Percentiles rank a stretch among this genome's conserved stretches.
Conservation (phyloP, 2,888 invertebrate genomes). For the Cetonia aurata region DNA sequence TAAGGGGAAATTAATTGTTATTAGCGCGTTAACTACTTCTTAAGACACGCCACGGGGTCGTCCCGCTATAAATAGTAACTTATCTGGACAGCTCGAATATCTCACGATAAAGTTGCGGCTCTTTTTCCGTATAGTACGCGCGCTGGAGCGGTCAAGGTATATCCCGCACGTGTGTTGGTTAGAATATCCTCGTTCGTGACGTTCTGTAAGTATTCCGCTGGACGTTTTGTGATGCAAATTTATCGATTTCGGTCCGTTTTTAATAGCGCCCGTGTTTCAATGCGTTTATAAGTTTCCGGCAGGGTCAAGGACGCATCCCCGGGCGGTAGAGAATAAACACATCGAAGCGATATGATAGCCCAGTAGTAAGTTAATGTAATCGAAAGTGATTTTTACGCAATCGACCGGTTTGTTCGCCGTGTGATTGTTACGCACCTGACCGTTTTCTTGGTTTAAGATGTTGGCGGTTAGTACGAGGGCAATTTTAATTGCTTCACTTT, state of each 20-base stretch:
- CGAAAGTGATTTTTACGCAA: conserved; percentile 31
- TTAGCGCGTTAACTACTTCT: neutral
- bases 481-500: too few species aligned
- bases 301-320: conserved; percentile 28
- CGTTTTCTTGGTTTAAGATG: too few species aligned
- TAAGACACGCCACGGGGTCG: conserved; percentile 10
- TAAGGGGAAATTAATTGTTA: conserved; percentile 26
- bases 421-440: neutral
- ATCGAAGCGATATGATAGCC: conserved; percentile 7
- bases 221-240: conserved; percentile 38
- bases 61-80: conserved; percentile 25
- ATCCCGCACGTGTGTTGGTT: neutral
- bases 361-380: conserved; percentile 5
- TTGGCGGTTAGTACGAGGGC: too few species aligned
- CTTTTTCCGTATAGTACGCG: conserved; percentile 25
- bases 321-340: conserved; percentile 28
- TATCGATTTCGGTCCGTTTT: conserved; percentile 31
- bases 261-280: conserved; percentile 12
- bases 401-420: conserved; percentile 10
- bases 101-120: conserved; percentile 6
- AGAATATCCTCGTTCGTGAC: conserved; percentile 17
- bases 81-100: conserved; percentile 25
- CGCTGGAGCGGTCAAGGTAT: conserved; percentile 27
- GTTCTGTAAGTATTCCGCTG: conserved; percentile 3
- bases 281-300: conserved; percentile 26